Base-by-base conservation (phyloP, 2,888 invertebrate genomes). In the Boloria selene region DNA sequence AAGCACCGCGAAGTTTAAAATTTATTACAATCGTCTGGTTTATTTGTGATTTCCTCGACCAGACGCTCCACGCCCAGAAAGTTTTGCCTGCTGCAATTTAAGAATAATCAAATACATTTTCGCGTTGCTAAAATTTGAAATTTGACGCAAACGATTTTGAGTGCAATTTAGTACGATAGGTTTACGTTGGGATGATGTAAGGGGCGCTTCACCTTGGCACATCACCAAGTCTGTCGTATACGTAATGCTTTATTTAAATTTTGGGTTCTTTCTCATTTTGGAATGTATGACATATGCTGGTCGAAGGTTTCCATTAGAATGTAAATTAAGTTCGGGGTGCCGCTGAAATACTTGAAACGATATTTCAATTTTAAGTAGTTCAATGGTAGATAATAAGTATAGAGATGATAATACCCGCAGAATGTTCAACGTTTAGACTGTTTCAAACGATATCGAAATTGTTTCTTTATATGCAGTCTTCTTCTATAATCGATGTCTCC, bases 161-260 rank as follows among this genome's bases (percentile, higher is more conserved):
- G 71, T 72, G 62, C 67, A 70, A 56, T 69, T 69, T 73, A 18
- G 62, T 69, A 61, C 64, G 71, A 16, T 45, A 18, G 50, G 17
- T 22, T 18, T 50, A 60, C 45, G 45, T 55, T 61, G 64, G 66
- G 31, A 68, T 72, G 61, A 72, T 68, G 70, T 71, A 70, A 68
- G 64, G 68, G 69, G 61, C 68, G 71, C 55, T 59, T 72, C 71
- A 70, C 70, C 68, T 74, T 75, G 76, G 76, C 75, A 66, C 68
- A 38, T 31, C 38, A 70, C 74, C 76, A 75, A 77, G 70, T 70
- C 72, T 53, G 70, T 64, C 4, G 65, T 58, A 55, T 47, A 67
- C 65, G 65, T 67, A 54, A 68, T 51, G 64, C 47, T 64, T 65
- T 66, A 65, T 55, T 63, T 49, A 58, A 42, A 56, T 67, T 64